These are phyloP conservation scores for Cynodonichthys magdalenae DNA, from an alignment of 2,797 vertebrate species.

Conservation along the genomic window DNA sequence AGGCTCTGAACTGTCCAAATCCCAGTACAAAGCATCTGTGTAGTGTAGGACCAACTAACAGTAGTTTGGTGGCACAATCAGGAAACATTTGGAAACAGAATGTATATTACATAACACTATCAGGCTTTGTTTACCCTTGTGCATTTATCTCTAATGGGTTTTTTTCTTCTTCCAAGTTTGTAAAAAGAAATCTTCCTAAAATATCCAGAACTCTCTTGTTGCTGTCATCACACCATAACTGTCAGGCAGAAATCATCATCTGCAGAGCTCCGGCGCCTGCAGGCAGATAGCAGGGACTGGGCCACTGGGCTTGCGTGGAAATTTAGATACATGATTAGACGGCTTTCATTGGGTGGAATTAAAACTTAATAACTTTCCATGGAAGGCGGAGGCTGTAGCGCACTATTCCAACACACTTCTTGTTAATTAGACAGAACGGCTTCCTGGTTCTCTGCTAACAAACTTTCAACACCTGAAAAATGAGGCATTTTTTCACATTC, in stretches of 20 bases:
- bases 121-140: slow-evolving; percentile 12
- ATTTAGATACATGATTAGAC: slow-evolving; percentile 35
- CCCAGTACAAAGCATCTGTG: slow-evolving; percentile 31
- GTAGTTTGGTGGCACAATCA: slow-evolving; percentile 22
- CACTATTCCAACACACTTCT: slow-evolving; percentile 43
- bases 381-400: slow-evolving; percentile 34
- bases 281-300: slow-evolving; percentile 49
- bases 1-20: slow-evolving; percentile 21
- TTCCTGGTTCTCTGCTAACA: slow-evolving; percentile 54
- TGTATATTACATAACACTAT: slow-evolving; percentile 25
- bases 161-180: slow-evolving; percentile 11
- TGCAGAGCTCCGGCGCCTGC: slow-evolving; percentile 23
- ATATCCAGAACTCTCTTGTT: neutral
- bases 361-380: slow-evolving; percentile 42
- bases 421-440: slow-evolving; percentile 67
- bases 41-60: neutral
- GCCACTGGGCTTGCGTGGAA: slow-evolving; percentile 31
- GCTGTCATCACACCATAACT: slow-evolving; percentile 10
- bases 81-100: slow-evolving; percentile 12
- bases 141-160: slow-evolving; percentile 1
- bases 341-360: slow-evolving; percentile 33
- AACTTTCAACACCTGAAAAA: slow-evolving; percentile 61
- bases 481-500: slow-evolving; percentile 67
- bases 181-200: slow-evolving; percentile 16
- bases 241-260: slow-evolving; percentile 21